Evolutionary conservation across 1,140 invertebrate genomes (phyloP).

Genomic region (Bombus superbus): DNA sequence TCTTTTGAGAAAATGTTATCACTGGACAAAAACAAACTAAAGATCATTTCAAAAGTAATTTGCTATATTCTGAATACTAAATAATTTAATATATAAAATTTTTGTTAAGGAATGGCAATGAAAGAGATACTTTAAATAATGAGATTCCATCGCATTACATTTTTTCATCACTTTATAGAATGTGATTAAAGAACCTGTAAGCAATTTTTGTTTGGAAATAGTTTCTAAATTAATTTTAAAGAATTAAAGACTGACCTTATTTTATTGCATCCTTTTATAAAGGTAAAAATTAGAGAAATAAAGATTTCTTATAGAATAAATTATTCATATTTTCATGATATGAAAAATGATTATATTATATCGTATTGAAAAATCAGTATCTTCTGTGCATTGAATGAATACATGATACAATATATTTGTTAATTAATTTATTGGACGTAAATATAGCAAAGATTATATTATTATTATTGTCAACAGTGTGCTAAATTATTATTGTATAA

Average conservation of each 20-base stretch:
- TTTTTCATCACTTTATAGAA: not conserved
- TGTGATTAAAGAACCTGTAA: not conserved
- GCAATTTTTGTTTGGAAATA: not conserved
- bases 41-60: not conserved
- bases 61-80: constrained; percentile 21
- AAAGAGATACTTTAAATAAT: not conserved
- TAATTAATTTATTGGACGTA: constrained; percentile 47
- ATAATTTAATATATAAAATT: constrained; percentile 5
- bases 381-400: constrained; percentile 6
- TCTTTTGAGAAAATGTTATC: not conserved
- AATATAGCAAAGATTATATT: constrained; percentile 26
- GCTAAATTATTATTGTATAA: constrained; percentile 37
- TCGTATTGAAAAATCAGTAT: not conserved
- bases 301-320: not conserved
- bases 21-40: not conserved
- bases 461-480: constrained; percentile 27
- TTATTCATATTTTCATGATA: constrained; percentile 24
- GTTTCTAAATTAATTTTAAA: constrained; percentile 29
- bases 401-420: constrained; percentile 17
- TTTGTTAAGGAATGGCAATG: constrained; percentile 5
- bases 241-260: constrained; percentile 59
- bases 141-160: no score
- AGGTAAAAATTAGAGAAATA: not conserved
- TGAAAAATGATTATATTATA: not conserved
- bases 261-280: constrained; percentile 31